These are phyloP conservation scores for Drosophila monieri DNA, from an alignment of 2,888 invertebrate species.

Conservation along the genomic window DNA sequence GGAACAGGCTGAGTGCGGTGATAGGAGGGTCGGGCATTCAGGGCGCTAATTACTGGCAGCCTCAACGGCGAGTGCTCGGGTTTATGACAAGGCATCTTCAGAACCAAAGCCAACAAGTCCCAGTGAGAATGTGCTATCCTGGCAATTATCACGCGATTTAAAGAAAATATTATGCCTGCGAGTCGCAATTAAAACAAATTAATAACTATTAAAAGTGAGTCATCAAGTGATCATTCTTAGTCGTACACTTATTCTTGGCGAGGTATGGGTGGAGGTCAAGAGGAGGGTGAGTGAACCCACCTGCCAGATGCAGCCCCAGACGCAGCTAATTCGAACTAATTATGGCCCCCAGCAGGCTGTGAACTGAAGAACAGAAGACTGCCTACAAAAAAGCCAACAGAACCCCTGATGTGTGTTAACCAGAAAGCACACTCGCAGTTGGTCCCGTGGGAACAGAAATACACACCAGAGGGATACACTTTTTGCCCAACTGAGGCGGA, in stretches of 20 bases:
- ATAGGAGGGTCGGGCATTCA: constrained; percentile 35
- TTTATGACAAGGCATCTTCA: constrained; percentile 69
- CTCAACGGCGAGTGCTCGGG: constrained; percentile 60
- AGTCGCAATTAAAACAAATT: neutral
- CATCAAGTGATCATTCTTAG: neutral
- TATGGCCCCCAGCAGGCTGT: constrained; percentile 52
- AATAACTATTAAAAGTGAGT: neutral
- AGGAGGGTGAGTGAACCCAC: constrained; percentile 26
- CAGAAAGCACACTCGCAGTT: neutral
- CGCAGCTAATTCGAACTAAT: constrained; percentile 72
- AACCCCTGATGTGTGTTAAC: constrained; percentile 64
- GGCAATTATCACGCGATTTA: neutral
- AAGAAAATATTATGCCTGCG: neutral
- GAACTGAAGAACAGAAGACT: constrained; percentile 49
- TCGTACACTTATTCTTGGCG: neutral
- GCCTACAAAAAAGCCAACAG: constrained; percentile 20
- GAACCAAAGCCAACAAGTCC: constrained; percentile 28
- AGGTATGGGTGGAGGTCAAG: neutral
- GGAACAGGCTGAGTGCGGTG: neutral
- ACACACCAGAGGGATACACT: neutral
- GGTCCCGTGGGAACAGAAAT: neutral
- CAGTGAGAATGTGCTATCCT: neutral
- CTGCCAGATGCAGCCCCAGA: constrained; percentile 65
- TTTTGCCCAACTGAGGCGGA: constrained; percentile 11
- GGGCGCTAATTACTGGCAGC: constrained; percentile 74